phyloP scores from a whole-genome alignment of 2,888 invertebrate species.

The Drosophila neonasuta region DNA sequence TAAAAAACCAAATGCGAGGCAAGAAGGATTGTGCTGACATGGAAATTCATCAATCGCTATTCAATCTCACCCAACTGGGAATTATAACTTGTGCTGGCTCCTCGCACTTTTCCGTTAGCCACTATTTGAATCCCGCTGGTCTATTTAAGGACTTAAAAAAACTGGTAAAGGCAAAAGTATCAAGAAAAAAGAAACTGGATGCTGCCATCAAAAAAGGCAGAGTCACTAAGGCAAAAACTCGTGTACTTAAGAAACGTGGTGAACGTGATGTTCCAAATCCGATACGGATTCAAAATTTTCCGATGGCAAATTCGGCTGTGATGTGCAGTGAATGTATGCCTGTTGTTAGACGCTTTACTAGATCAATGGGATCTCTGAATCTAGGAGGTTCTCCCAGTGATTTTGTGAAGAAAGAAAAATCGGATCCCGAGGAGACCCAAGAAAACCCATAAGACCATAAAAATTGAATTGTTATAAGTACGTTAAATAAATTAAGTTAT shows the following conservation, averaged over 20 bases:
- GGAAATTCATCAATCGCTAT: slow-evolving; percentile 52
- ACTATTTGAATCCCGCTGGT: not conserved
- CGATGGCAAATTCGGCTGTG: not conserved
- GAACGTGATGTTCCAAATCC: not conserved
- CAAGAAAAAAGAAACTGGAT: not conserved
- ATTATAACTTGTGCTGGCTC: not conserved
- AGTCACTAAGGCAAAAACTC: not conserved
- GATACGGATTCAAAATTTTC: not conserved
- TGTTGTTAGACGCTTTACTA: not conserved
- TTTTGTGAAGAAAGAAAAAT: not conserved
- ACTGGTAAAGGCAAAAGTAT: not conserved
- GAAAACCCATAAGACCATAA: too few relatives aligned
- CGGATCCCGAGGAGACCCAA: too few relatives aligned
- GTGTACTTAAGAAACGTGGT: not conserved
- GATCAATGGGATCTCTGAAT: not conserved
- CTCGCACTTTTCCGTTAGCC: slow-evolving; percentile 1
- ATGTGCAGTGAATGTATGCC: not conserved
- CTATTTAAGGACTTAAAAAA: too few relatives aligned
- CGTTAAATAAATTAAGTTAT: too few relatives aligned
- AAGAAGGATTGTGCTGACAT: slow-evolving; percentile 31
- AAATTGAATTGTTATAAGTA: too few relatives aligned
- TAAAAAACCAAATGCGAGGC: slow-evolving; percentile 51
- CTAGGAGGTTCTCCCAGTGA: not conserved
- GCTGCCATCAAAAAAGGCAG: not conserved
- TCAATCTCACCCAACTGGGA: slow-evolving; percentile 36